phyloP scores from a whole-genome alignment of 1,140 invertebrate species.

The Psix sp. region DNA sequence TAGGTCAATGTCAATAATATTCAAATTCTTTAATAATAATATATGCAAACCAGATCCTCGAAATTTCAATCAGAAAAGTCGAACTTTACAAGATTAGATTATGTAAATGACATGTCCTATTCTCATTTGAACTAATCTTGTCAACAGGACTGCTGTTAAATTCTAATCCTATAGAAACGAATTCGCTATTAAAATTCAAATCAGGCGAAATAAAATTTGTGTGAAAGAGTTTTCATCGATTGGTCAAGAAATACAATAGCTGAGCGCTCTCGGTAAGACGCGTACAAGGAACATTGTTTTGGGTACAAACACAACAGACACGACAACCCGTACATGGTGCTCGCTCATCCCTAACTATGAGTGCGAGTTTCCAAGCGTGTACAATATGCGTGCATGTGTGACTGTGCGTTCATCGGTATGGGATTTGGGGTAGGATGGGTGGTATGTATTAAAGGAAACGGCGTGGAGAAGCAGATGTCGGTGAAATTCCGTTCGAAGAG shows the following conservation, averaged over 20 bases:
- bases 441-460: constrained; percentile 67
- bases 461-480: constrained; percentile 73
- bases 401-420: constrained; percentile 54
- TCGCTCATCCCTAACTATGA: constrained; percentile 71
- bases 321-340: constrained; percentile 67
- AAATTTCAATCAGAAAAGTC: too few species aligned
- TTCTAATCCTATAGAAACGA: too few species aligned
- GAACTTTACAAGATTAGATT: too few species aligned
- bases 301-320: constrained; percentile 43
- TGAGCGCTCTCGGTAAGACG: constrained; percentile 38
- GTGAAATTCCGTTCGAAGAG: constrained; percentile 75
- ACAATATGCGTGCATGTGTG: constrained; percentile 49
- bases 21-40: too few species aligned
- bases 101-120: too few species aligned
- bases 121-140: too few species aligned
- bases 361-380: constrained; percentile 51
- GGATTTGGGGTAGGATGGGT: constrained; percentile 59
- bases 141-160: too few species aligned
- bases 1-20: too few species aligned
- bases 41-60: too few species aligned
- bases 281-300: constrained; percentile 47
- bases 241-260: constrained; percentile 11
- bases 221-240: too few species aligned
- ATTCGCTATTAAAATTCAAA: too few species aligned
- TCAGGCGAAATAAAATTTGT: too few species aligned